Conservation (phyloP, 1,140 invertebrate genomes). For the Scaptomyza graminum region DNA sequence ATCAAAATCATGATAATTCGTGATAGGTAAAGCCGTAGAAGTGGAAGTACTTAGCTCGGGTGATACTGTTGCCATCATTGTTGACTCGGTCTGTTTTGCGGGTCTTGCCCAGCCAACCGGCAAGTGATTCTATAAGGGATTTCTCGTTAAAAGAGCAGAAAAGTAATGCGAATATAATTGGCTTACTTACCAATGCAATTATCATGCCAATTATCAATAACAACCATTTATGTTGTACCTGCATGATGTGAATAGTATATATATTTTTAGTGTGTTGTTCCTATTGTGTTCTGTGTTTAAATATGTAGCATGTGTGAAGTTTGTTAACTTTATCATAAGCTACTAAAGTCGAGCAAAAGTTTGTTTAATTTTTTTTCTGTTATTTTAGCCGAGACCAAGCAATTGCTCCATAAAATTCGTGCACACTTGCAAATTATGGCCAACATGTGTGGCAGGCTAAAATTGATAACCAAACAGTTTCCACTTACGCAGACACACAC, state of each 20-base stretch:
- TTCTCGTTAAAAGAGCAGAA: background rate
- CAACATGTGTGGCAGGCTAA: constrained; percentile 38
- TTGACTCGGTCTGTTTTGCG: background rate
- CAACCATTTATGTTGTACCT: background rate
- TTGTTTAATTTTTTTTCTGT: background rate
- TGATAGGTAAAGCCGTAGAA: too few species aligned
- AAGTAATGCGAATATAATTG: too few species aligned
- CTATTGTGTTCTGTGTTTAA: background rate
- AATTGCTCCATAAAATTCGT: constrained; percentile 14
- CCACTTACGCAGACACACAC: constrained; percentile 5
- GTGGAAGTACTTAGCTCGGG: background rate
- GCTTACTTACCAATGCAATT: constrained; percentile 16
- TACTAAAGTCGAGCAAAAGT: constrained; percentile 19
- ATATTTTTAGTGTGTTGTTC: constrained; percentile 5
- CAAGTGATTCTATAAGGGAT: background rate
- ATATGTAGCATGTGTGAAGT: background rate
- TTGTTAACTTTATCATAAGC: constrained; percentile 12
- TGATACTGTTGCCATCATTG: too few species aligned
- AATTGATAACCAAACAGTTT: constrained; percentile 36
- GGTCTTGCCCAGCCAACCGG: background rate
- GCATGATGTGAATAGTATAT: constrained; percentile 8
- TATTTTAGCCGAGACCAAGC: background rate
- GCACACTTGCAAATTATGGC: constrained; percentile 42
- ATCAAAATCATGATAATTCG: background rate
- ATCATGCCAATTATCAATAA: background rate